Conservation (phyloP, 2,888 invertebrate species). For the Oscheius myriophilus region DNA sequence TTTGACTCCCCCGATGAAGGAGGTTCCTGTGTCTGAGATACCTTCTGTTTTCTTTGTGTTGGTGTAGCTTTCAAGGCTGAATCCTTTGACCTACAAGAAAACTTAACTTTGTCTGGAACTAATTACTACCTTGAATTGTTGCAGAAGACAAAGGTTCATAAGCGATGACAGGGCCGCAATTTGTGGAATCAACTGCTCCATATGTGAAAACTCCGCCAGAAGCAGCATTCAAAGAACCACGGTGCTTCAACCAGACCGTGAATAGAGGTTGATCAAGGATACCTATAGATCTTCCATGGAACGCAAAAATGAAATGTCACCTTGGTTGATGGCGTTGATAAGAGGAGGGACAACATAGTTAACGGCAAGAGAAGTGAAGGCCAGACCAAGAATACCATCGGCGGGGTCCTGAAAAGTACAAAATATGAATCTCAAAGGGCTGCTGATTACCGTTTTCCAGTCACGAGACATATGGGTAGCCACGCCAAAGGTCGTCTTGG, state of each 20-base stretch:
- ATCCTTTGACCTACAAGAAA: constrained; percentile 8
- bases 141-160: constrained; percentile 34
- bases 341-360: constrained; percentile 90
- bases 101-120: background rate
- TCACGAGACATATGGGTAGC: constrained; percentile 50
- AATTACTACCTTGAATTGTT: too few species aligned
- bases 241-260: constrained; percentile 46
- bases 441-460: constrained; percentile 37
- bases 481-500: constrained; percentile 57
- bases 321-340: constrained; percentile 86
- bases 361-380: constrained; percentile 82
- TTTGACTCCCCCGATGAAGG: constrained; percentile 43
- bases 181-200: constrained; percentile 63
- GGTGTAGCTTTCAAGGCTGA: constrained; percentile 34
- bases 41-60: constrained; percentile 31
- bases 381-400: constrained; percentile 47
- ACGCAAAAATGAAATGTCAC: too few species aligned
- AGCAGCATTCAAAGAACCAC: constrained; percentile 32
- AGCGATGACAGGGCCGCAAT: constrained; percentile 40
- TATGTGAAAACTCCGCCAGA: constrained; percentile 47
- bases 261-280: constrained; percentile 47
- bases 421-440: background rate
- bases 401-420: constrained; percentile 29
- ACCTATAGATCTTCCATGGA: background rate
- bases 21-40: constrained; percentile 56